Base-by-base conservation (phyloP, 1,140 invertebrate species). In the Lordiphosa clarofinis region DNA sequence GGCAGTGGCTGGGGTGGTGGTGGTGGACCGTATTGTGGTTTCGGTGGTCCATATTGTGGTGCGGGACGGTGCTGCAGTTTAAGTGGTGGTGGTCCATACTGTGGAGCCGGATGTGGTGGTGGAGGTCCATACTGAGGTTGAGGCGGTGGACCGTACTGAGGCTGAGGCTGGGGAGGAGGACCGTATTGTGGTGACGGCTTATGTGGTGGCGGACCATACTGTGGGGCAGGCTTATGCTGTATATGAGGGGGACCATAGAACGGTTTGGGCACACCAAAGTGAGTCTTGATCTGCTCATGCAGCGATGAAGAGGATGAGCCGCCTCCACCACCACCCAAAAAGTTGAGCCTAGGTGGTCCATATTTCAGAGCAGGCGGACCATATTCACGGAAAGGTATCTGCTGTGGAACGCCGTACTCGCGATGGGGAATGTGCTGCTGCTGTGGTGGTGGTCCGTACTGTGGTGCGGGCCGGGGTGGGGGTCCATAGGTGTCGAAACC, bases 21-120 rank as follows among this genome's bases (percentile, higher is more conserved):
- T 81, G 49, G 89, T 33, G 89, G 88, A 13, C 89, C 87, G 15
- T 76, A 75, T 12, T 70, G 54, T 0, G 43, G 75, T 15, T 68
- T 62, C 0, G 91, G 90, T 15, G 90, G 89, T 4, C 89, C 90
- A 65, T 89, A 90, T 55, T 84, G 74, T 4, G 84, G 74, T 0
- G 90, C 87, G n/a, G 89, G 89, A 4, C 90, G 91, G 53, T 91
- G 91, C 3, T 89, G 66, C 36, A 66, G 39, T 50, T 76, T 66
- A 56, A 90, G 91, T 12, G 89, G 90, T 10, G 91, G 89, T 33
- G 87, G 89, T 0, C 90, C 90, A 56, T 89, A 91, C 56, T 84
- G 64, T 2, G 70, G 63, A 1, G 61, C 54, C 7, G 70, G 84
- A 44, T 75, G 73, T 47, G 81, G 56, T 6, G 78, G 76, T 19